phyloP scores from a whole-genome alignment of 2,113 vertebrate species.

The Oreochromis spilurus region DNA sequence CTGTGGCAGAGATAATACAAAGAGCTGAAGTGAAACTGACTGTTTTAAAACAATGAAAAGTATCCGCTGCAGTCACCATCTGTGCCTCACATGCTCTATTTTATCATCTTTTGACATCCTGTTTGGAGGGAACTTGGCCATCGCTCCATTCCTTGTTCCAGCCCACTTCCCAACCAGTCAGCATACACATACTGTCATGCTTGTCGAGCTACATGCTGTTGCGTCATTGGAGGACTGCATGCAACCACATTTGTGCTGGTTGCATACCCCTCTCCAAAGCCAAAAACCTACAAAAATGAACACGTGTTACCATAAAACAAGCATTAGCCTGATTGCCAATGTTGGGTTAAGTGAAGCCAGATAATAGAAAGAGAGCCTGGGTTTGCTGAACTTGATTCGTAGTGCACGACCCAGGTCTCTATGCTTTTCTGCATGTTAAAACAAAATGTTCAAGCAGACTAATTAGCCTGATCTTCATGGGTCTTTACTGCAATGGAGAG shows the following conservation, averaged over 20 bases:
- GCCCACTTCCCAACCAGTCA: not conserved
- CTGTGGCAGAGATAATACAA: not conserved
- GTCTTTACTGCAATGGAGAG: not conserved
- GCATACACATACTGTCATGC: not conserved
- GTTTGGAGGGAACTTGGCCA: not conserved
- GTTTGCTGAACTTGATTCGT: not conserved
- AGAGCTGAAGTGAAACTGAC: not conserved
- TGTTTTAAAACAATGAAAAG: not conserved
- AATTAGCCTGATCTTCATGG: not conserved
- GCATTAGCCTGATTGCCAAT: not conserved
- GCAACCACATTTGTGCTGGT: not conserved
- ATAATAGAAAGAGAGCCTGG: not conserved
- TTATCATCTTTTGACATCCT: not conserved
- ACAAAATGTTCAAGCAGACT: not conserved
- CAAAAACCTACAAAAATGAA: not conserved
- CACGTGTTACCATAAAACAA: not conserved
- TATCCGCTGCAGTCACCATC: accelerated
- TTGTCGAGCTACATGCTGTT: not conserved
- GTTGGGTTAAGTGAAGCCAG: not conserved
- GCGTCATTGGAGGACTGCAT: not conserved
- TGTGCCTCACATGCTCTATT: not conserved
- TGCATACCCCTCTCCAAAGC: not conserved
- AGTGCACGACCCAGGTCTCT: not conserved
- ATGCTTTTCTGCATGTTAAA: not conserved
- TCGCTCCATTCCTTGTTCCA: not conserved